Base-by-base conservation (phyloP, 2,113 vertebrate genomes). In the Numenius arquata region DNA sequence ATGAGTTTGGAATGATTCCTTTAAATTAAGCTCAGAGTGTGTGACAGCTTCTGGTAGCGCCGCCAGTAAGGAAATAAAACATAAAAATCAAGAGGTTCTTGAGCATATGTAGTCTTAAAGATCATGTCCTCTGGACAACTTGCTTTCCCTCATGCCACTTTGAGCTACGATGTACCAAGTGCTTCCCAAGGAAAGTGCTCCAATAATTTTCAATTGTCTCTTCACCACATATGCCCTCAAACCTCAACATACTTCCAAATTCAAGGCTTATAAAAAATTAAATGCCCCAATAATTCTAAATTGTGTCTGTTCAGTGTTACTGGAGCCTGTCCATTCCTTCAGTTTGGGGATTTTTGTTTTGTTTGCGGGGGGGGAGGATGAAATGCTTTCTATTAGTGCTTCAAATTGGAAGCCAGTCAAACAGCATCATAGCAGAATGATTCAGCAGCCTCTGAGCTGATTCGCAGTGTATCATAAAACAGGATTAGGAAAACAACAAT, bases 271-370 rank as follows among this genome's bases (percentile, higher is more conserved):
- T 95, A 94, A 97, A 95, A 94, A 89, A 78, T 93, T 96, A 97
- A 96, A 97, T 96, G 95, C 93, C 95, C 92, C 92, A 95, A 84
- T 97, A 97, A 97, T 93, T 96, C 94, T 90, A 97, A 97, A 97
- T 91, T 90, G 89, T 95, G 92, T 84, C 88, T 95, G 88, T 90
- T 90, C 89, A 79, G 62, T 81, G 67, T n/a, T 93, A 89, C 79
- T 97, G 93, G 94, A 96, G 89, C 89, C 86, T 87, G 93, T 85
- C 93, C 89, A 81, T 89, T 95, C 86, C 92, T 97, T 95, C 72
- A 72, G 66, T 82, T 87, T 36, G 40, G 58, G 48, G 81, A 79
- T 74, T 91, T 96, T 88, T 81, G 65, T 89, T 95, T 85, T 90
- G 84, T 79, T 92, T 75, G 77, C 12, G 21, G 41, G 58, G 71